A percentile compares a stretch with the other conserved stretches of the same genome.
Evolutionary conservation across 2,113 vertebrate genomes (phyloP).

Genomic region (Meles meles): DNA sequence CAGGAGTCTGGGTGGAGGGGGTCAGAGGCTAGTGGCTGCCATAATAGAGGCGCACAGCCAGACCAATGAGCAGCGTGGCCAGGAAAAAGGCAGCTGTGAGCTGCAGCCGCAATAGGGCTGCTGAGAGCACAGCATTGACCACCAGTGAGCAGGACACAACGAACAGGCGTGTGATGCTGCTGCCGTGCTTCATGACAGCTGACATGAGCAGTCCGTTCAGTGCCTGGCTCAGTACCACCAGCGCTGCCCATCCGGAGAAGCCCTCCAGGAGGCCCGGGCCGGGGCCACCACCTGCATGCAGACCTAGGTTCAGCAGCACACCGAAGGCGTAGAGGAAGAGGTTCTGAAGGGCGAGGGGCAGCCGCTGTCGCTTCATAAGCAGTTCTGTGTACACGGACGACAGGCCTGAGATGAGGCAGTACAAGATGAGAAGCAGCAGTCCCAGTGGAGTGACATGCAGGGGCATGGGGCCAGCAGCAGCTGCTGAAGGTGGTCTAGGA

Average conservation of each 20-base stretch:
- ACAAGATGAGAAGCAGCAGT: constrained; percentile 83
- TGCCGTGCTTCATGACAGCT: constrained; percentile 94
- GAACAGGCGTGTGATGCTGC: constrained; percentile 94
- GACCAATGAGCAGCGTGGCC: constrained; percentile 83
- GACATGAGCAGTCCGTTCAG: constrained; percentile 95
- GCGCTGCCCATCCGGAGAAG: constrained; percentile 86
- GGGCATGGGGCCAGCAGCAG: constrained; percentile 27
- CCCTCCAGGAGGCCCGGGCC: constrained; percentile 85
- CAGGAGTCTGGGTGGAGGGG: neutral
- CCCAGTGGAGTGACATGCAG: constrained; percentile 88
- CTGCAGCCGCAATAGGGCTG: constrained; percentile 87
- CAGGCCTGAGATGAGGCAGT: constrained; percentile 91
- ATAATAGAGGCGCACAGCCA: constrained; percentile 93
- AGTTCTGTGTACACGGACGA: constrained; percentile 93
- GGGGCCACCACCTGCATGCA: constrained; percentile 77
- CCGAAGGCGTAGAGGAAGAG: constrained; percentile 93
- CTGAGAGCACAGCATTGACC: constrained; percentile 90
- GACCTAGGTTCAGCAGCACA: constrained; percentile 85
- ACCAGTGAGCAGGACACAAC: constrained; percentile 95
- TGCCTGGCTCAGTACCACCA: constrained; percentile 90
- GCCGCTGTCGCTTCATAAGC: constrained; percentile 88
- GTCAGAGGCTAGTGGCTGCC: constrained; percentile 68
- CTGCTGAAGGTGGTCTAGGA: neutral
- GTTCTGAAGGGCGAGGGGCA: constrained; percentile 94
- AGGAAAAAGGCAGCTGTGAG: constrained; percentile 89